phyloP scores from a whole-genome alignment of 2,888 invertebrate genomes.

The Scaptomyza reducta region DNA sequence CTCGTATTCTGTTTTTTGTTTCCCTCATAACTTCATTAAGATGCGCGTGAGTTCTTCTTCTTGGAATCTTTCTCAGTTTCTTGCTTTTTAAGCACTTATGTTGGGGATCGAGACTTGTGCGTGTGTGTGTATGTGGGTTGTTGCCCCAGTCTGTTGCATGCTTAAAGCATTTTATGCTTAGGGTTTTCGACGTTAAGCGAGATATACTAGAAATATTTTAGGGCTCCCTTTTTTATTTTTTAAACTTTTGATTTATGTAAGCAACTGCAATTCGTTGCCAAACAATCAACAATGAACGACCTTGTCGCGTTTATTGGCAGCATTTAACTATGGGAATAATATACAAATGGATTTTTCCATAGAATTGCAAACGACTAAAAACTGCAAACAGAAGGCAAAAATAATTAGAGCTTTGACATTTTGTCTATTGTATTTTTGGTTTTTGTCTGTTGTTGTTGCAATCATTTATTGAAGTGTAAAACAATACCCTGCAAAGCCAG shows the following conservation, averaged over 20 bases:
- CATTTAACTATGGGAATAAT: slow-evolving; percentile 36
- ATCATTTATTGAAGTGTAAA: slow-evolving; percentile 60
- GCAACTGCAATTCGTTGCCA: slow-evolving; percentile 65
- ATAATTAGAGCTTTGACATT: slow-evolving; percentile 9
- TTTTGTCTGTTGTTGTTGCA: slow-evolving; percentile 22
- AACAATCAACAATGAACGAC: slow-evolving; percentile 37
- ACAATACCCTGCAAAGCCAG: slow-evolving; percentile 45
- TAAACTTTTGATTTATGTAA: slow-evolving; percentile 61
- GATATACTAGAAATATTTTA: slow-evolving; percentile 24
- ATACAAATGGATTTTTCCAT: slow-evolving; percentile 22
- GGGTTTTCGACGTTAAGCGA: slow-evolving; percentile 26
- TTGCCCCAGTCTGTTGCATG: slow-evolving; percentile 28
- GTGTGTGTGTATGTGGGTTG: slow-evolving; percentile 13
- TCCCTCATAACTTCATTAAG: slow-evolving; percentile 63
- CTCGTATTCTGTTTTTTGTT: not conserved
- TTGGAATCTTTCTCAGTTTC: not conserved
- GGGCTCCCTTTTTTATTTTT: slow-evolving; percentile 8
- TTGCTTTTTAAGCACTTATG: slow-evolving; percentile 1
- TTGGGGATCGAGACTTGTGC: slow-evolving; percentile 29
- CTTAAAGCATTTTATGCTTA: slow-evolving; percentile 29
- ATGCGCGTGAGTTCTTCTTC: slow-evolving; percentile 33
- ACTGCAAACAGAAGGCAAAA: slow-evolving; percentile 9
- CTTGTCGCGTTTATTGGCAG: slow-evolving; percentile 41
- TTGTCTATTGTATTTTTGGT: slow-evolving; percentile 1
- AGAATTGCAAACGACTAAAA: slow-evolving; percentile 10